phyloP scores from a whole-genome alignment of 2,888 invertebrate species.

The Phlogophora meticulosa region DNA sequence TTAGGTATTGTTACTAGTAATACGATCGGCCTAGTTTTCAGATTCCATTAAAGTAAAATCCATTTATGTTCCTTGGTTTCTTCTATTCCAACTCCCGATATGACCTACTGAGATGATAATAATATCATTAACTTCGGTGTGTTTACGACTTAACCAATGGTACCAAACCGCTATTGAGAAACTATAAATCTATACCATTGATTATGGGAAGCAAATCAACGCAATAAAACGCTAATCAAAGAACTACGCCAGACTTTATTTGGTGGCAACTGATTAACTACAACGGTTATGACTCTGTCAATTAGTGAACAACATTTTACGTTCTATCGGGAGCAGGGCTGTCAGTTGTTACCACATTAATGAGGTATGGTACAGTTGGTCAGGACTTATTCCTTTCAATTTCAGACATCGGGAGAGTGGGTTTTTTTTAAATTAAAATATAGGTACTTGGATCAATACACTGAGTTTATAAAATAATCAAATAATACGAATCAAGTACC shows the following conservation, averaged over 20 bases:
- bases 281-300: slow-evolving; percentile 57
- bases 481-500: no score
- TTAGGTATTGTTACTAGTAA: slow-evolving; percentile 43
- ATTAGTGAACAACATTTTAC: slow-evolving; percentile 55
- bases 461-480: no score
- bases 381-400: no score
- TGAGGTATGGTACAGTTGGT: no score
- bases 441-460: no score
- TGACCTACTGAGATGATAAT: slow-evolving; percentile 6
- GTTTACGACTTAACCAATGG: slow-evolving; percentile 2
- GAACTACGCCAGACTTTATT: slow-evolving; percentile 44
- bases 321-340: slow-evolving; percentile 41
- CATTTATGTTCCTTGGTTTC: slow-evolving; percentile 5
- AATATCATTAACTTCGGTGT: neutral
- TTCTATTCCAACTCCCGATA: neutral
- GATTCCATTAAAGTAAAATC: slow-evolving; percentile 19
- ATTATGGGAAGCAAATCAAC: slow-evolving; percentile 44
- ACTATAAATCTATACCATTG: slow-evolving; percentile 28
- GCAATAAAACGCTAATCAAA: slow-evolving; percentile 53
- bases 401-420: no score
- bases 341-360: neutral
- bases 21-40: slow-evolving; percentile 43
- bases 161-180: slow-evolving; percentile 2
- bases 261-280: slow-evolving; percentile 47
- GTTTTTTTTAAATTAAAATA: no score